phyloP scores from a whole-genome alignment of 2,113 vertebrate species.

The Kryptolebias marmoratus region DNA sequence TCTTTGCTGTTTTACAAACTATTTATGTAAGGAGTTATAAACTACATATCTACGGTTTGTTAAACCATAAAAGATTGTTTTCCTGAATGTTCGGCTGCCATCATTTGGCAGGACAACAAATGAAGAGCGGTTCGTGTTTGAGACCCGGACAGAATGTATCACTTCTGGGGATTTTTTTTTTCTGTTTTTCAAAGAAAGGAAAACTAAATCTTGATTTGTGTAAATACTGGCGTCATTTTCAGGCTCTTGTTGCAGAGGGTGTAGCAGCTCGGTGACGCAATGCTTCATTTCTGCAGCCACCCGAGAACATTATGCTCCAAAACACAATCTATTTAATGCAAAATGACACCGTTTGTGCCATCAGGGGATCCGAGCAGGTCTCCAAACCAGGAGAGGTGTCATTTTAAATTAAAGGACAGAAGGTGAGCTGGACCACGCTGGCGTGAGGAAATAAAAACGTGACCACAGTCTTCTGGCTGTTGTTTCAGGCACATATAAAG shows the following conservation, averaged over 20 bases:
- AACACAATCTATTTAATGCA: constrained; percentile 71
- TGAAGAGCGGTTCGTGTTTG: no score
- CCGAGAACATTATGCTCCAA: constrained; percentile 70
- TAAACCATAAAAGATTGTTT: no score
- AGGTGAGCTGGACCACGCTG: constrained; percentile 55
- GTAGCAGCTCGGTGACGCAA: constrained; percentile 36
- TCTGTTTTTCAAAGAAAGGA: background rate
- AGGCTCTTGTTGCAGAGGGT: background rate
- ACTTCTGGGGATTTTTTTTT: background rate
- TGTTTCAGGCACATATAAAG: background rate
- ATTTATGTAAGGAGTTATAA: background rate
- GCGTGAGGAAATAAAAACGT: constrained; percentile 39
- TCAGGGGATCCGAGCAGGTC: constrained; percentile 66
- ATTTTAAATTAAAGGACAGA: constrained; percentile 60
- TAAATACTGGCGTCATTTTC: background rate
- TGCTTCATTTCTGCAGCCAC: constrained; percentile 49
- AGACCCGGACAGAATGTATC: no score
- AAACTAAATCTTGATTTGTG: background rate
- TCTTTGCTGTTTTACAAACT: no score
- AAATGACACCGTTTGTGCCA: constrained; percentile 62
- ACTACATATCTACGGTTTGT: background rate
- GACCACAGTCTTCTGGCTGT: background rate
- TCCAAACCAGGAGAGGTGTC: constrained; percentile 62
- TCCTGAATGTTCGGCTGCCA: no score
- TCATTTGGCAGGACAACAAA: no score